phyloP scores from a whole-genome alignment of 2,888 invertebrate species.

The Tiliacea citrago region DNA sequence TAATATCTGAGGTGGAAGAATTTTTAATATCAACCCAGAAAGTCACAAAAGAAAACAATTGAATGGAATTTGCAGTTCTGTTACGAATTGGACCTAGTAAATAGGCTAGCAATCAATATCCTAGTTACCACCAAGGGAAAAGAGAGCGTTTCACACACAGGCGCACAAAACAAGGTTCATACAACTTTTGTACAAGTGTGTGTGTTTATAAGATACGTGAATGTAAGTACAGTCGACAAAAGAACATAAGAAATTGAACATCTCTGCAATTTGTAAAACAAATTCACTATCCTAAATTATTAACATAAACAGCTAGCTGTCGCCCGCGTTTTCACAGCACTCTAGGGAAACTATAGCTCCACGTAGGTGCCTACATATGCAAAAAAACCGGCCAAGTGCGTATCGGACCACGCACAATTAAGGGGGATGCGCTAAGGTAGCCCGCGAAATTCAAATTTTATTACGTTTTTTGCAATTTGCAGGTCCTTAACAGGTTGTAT shows the following conservation, averaged over 20 bases:
- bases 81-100: slow-evolving; percentile 17
- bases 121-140: slow-evolving; percentile 53
- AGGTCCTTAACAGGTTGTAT: no score
- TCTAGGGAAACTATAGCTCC: background rate
- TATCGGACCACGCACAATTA: no score
- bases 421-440: no score
- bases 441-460: no score
- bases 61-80: slow-evolving; percentile 4
- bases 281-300: background rate
- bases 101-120: slow-evolving; percentile 43
- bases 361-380: no score
- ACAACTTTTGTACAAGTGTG: background rate
- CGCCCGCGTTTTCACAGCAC: background rate
- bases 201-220: slow-evolving; percentile 50
- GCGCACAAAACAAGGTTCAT: slow-evolving; percentile 9
- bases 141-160: slow-evolving; percentile 47
- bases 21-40: background rate
- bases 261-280: background rate
- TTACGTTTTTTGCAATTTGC: no score
- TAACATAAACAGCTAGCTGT: background rate
- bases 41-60: background rate
- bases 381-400: no score
- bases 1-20: background rate
- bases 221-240: slow-evolving; percentile 30
- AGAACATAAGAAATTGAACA: background rate